Evolutionary conservation across 2,113 vertebrate genomes (phyloP).

Genomic region (Tragelaphus buxtoni): DNA sequence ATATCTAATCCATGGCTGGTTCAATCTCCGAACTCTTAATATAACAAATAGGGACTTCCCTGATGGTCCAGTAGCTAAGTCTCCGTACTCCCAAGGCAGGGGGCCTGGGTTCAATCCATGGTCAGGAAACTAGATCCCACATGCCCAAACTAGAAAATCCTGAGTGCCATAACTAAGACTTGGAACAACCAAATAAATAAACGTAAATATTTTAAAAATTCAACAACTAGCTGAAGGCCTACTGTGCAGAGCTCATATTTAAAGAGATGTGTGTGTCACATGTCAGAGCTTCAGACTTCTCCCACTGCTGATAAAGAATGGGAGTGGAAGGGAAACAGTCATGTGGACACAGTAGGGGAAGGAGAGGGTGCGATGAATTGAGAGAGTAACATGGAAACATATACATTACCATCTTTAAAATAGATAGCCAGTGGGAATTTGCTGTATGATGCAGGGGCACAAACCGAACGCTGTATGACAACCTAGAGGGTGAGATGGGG

Average conservation of each 20-base stretch:
- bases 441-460: background rate
- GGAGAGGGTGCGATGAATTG: no score
- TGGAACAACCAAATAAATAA: background rate
- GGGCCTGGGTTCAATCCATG: background rate
- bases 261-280: background rate
- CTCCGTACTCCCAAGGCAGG: accelerated
- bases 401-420: no score
- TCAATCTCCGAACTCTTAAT: background rate
- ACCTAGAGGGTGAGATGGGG: background rate
- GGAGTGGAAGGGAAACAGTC: no score
- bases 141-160: background rate
- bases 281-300: background rate
- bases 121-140: background rate
- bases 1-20: background rate
- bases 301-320: no score
- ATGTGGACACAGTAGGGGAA: no score
- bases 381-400: no score
- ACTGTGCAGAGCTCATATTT: background rate
- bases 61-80: background rate
- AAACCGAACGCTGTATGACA: background rate
- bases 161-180: background rate
- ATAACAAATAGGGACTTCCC: background rate
- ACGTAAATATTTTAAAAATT: background rate
- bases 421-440: no score
- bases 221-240: background rate